These are phyloP conservation scores for Dryomyza anilis DNA, from an alignment of 2,888 invertebrate species.

Conservation along the genomic window DNA sequence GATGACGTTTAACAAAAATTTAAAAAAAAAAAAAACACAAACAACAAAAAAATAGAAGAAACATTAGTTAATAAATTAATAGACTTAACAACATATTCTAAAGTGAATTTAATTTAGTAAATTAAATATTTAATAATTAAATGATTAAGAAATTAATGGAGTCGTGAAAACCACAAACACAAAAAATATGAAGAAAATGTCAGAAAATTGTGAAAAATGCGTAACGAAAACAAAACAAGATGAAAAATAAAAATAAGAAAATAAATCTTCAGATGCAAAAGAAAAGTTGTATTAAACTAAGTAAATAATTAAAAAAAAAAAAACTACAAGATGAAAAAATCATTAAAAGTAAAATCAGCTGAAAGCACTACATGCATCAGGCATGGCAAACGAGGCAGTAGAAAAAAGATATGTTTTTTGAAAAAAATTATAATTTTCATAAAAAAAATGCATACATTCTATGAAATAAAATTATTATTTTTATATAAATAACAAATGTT, in stretches of 20 bases:
- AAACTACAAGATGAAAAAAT: conserved; percentile 7
- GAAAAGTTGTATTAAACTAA: conserved; percentile 18
- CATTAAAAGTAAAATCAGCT: conserved; percentile 25
- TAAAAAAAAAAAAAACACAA: conserved; percentile 31
- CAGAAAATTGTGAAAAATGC: too few species aligned
- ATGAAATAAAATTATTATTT: too few species aligned
- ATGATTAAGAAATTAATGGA: conserved; percentile 29
- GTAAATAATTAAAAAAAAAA: conserved; percentile 24
- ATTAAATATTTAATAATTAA: conserved; percentile 31
- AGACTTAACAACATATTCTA: conserved; percentile 44
- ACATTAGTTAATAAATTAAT: conserved; percentile 38
- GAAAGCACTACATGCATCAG: too few species aligned
- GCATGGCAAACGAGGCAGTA: too few species aligned
- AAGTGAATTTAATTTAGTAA: conserved; percentile 44
- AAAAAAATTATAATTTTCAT: too few species aligned
- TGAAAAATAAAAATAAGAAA: conserved; percentile 6
- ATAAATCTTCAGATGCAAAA: background rate
- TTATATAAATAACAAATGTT: too few species aligned
- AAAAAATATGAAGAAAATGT: too few species aligned
- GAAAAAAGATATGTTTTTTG: too few species aligned
- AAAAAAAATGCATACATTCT: too few species aligned
- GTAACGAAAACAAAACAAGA: too few species aligned
- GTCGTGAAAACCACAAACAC: too few species aligned
- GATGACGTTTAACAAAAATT: conserved; percentile 21
- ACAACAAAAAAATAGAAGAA: conserved; percentile 23